Evolutionary conservation across 2,113 vertebrate species (phyloP).

Genomic region (Furnarius figulus): DNA sequence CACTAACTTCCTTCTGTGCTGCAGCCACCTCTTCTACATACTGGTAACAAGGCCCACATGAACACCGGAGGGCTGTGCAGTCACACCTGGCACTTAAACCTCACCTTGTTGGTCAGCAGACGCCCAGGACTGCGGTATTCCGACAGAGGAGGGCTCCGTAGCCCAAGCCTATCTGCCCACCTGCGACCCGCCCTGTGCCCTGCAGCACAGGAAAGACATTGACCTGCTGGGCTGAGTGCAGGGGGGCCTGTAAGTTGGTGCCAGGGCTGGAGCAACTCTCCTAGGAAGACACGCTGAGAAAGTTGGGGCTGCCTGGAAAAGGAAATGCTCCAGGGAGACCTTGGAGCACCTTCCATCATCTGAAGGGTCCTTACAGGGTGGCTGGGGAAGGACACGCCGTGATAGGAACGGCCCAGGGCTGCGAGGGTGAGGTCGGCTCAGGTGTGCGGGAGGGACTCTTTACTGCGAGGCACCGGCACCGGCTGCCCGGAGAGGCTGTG

Average conservation of each 20-base stretch:
- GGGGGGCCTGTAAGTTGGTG: no score
- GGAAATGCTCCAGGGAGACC: not conserved
- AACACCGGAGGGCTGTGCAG: rapidly evolving
- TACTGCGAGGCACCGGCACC: no score
- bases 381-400: rapidly evolving
- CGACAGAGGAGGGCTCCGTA: rapidly evolving
- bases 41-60: rapidly evolving
- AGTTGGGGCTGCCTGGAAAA: not conserved
- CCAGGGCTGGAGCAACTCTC: not conserved
- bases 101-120: rapidly evolving
- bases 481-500: no score
- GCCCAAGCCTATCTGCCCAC: rapidly evolving
- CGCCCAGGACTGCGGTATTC: rapidly evolving
- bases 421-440: not conserved
- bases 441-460: no score
- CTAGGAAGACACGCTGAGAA: no score
- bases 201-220: not conserved
- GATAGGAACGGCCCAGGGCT: rapidly evolving
- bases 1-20: rapidly evolving
- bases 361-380: not conserved
- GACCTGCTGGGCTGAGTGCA: not conserved
- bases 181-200: not conserved
- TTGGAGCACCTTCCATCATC: not conserved
- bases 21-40: rapidly evolving
- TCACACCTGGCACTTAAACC: rapidly evolving